These are phyloP conservation scores for Pleuronectes platessa DNA, from an alignment of 2,113 vertebrate species.

Conservation along the genomic window DNA sequence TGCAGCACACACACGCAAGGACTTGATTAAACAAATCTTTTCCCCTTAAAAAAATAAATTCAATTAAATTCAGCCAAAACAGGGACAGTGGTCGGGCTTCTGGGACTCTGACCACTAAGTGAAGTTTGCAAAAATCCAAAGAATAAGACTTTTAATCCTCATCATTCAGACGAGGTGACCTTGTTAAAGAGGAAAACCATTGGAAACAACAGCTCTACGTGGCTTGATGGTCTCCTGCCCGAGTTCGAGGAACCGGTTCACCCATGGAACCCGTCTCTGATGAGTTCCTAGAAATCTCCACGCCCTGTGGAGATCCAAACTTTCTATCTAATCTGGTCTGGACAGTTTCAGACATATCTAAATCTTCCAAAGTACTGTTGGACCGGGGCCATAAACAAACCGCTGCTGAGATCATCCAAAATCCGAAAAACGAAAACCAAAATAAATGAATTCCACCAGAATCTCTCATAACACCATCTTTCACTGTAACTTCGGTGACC, in stretches of 20 bases:
- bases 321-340: slow-evolving; percentile 1
- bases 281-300: slow-evolving; percentile 16
- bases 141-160: background rate
- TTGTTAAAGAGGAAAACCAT: background rate
- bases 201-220: background rate
- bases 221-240: slow-evolving; percentile 22
- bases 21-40: no score
- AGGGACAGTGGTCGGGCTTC: no score
- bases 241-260: slow-evolving; percentile 1
- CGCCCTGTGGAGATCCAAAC: background rate
- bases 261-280: background rate
- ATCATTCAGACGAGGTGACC: background rate
- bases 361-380: background rate
- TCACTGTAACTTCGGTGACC: background rate
- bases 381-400: background rate
- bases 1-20: no score
- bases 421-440: background rate
- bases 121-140: background rate
- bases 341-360: background rate
- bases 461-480: background rate
- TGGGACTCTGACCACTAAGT: background rate
- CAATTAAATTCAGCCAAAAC: no score
- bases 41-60: no score
- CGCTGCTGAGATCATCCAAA: background rate
- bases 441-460: background rate